phyloP scores from a whole-genome alignment of 2,113 vertebrate genomes.

The Canis aureus region DNA sequence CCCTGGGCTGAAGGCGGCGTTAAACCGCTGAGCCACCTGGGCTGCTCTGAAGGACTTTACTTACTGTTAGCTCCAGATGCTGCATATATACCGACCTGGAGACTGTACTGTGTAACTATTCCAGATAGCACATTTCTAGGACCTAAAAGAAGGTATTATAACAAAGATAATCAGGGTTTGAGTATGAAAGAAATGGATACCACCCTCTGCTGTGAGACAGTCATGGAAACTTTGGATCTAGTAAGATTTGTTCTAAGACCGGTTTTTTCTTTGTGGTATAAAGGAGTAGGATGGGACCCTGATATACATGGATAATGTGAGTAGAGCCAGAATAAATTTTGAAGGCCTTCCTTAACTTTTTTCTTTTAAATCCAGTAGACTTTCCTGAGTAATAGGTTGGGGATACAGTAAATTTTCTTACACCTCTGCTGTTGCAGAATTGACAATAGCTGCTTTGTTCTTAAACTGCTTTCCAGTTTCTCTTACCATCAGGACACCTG shows the following conservation, averaged over 20 bases:
- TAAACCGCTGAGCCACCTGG: too few relatives aligned
- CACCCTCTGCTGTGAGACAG: background rate
- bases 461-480: background rate
- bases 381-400: background rate
- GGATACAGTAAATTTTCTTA: background rate
- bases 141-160: background rate
- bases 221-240: background rate
- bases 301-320: background rate
- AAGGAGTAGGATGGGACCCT: background rate
- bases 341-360: background rate
- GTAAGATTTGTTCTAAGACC: slow-evolving; percentile 16
- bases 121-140: background rate
- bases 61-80: background rate
- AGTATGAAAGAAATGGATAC: background rate
- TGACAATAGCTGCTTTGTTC: background rate
- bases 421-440: background rate
- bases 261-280: background rate
- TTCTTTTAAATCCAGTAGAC: background rate
- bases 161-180: background rate
- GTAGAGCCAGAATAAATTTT: background rate
- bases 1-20: too few relatives aligned
- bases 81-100: background rate
- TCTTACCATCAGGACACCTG: background rate
- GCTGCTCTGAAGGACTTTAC: background rate
- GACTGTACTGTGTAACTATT: background rate